phyloP scores from a whole-genome alignment of 2,113 vertebrate genomes.

The Parus major region DNA sequence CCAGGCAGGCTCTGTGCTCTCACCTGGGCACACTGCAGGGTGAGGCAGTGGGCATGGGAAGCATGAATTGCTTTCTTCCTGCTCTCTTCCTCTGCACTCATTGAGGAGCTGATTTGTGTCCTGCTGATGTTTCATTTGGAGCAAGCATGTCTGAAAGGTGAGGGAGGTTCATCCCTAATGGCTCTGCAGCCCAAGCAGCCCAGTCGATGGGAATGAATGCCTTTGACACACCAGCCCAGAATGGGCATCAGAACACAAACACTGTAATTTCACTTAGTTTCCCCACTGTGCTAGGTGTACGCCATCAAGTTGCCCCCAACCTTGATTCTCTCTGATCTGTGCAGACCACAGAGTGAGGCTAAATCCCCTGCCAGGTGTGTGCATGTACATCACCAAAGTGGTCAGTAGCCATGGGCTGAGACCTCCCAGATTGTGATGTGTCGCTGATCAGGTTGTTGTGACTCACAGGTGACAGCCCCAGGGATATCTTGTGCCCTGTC shows the following conservation, averaged over 20 bases:
- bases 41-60: not conserved
- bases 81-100: not conserved
- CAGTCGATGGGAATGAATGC: not conserved
- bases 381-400: not conserved
- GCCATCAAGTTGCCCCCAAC: rapidly evolving
- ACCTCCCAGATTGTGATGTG: not conserved
- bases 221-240: rapidly evolving
- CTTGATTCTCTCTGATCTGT: not conserved
- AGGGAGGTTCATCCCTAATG: not conserved
- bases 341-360: not conserved
- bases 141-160: not conserved
- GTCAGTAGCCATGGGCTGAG: not conserved
- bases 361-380: not conserved
- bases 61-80: not conserved
- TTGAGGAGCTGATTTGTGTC: not conserved
- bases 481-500: not conserved
- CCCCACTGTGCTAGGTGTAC: rapidly evolving
- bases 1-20: not conserved
- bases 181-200: not conserved
- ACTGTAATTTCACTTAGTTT: not conserved
- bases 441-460: not conserved
- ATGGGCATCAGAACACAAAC: not conserved
- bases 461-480: not conserved
- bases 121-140: not conserved
- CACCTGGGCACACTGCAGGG: rapidly evolving